These are phyloP conservation scores for Drosophila mauritiana DNA, from an alignment of 1,140 invertebrate species.

Conservation along the genomic window DNA sequence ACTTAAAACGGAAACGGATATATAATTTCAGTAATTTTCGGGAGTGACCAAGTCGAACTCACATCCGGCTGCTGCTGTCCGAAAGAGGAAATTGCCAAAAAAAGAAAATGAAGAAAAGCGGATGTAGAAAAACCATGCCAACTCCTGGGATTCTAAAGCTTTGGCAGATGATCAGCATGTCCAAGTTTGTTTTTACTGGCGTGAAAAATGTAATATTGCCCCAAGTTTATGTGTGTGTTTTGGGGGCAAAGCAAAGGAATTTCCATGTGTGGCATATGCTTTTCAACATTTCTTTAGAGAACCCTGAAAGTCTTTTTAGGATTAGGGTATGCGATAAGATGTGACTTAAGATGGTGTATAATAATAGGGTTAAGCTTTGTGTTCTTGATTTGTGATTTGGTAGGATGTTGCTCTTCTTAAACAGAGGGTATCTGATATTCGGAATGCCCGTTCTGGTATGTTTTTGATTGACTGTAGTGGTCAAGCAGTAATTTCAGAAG, in stretches of 20 bases:
- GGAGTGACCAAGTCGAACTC: conserved; percentile 60
- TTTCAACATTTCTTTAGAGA: conserved; percentile 14
- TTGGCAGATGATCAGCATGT: conserved; percentile 58
- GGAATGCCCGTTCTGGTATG: background rate
- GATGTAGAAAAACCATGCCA: conserved; percentile 18
- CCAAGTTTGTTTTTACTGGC: conserved; percentile 73
- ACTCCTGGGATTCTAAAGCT: conserved; percentile 27
- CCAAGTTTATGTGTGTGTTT: conserved; percentile 16
- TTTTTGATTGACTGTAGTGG: conserved; percentile 28
- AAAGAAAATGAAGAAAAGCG: background rate
- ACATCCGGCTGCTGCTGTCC: conserved; percentile 29
- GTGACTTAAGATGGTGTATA: no score
- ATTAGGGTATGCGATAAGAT: no score
- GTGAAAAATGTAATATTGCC: conserved; percentile 80
- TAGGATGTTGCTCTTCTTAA: no score
- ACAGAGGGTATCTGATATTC: no score
- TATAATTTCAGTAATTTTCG: conserved; percentile 79
- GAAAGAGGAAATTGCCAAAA: conserved; percentile 64
- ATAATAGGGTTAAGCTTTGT: no score
- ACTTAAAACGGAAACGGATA: conserved; percentile 76
- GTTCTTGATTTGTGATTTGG: no score
- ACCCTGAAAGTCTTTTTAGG: conserved; percentile 30
- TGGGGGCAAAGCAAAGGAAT: conserved; percentile 25
- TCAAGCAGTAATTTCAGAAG: conserved; percentile 36
- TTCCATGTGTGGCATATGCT: conserved; percentile 53